Evolutionary conservation across 2,113 vertebrate genomes (phyloP), one percentile per base, ranked within the genome.

Genomic region (Poeciliopsis occidentalis): DNA sequence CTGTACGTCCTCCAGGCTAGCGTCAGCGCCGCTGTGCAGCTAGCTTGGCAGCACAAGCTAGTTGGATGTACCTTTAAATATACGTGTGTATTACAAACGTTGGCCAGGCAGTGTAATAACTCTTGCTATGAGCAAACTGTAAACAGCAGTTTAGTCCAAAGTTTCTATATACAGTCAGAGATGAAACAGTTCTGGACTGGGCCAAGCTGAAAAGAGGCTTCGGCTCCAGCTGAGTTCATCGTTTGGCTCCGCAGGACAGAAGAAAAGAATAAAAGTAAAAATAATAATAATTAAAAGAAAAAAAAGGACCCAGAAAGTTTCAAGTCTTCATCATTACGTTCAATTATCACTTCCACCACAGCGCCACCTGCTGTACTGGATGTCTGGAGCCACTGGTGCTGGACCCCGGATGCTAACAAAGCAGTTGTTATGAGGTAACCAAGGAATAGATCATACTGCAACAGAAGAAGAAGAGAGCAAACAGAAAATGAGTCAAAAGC

Each of bases 391-490:
- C 47, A 10, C 66, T 44, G 69, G 57, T 60, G 39, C 66, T 51
- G 70, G 64, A 80, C 71, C 86, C 72, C 81, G 41, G 70, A 75
- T 67, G 76, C 76, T 82, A 85, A 81, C 68, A 75, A 66, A 78
- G 91, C 81, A 69, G 79, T 79, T 81, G 91, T 94, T 95, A 94
- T 85, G 94, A 94, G 88, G 93, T 94, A 90, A 95, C 93, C 92
- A 95, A 90, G 87, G 92, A 92, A 94, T 94, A 94, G 92, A 94
- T 90, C 94, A 94, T 92, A 93, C 94, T 95, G 91, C 68, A 93
- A 93, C 71, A 93, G 63, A 92, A 30, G 30, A 32, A 32, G 32
- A 32, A 78, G 60, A 90, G 76, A 84, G 37, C 47, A 67, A 63
- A 76, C 1, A 41, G 19, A 13, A 69, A 69, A 41, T 76, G n/a